Percentiles rank a stretch among this genome's conserved stretches.
These are phyloP conservation scores for Heliconius hortense DNA, from an alignment of 2,888 invertebrate genomes.

Conservation along the genomic window DNA sequence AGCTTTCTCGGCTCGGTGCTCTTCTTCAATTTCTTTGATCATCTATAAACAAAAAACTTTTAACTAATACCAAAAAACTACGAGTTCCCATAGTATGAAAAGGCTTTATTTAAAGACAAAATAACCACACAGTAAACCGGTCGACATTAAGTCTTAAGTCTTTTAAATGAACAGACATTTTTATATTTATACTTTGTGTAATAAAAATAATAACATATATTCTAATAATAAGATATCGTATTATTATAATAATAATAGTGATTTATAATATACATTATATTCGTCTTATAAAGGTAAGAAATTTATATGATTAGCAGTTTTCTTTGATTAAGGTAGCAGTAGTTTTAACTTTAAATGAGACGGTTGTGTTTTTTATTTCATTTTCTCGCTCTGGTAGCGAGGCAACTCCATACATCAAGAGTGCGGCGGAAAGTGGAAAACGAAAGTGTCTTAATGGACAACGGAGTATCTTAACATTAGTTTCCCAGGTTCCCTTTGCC, in stretches of 20 bases:
- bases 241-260: neutral
- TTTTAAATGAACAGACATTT: slow-evolving; percentile 8
- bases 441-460: too few relatives aligned
- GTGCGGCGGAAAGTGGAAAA: too few relatives aligned
- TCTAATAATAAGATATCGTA: neutral
- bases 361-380: too few relatives aligned
- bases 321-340: neutral
- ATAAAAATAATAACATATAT: neutral
- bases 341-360: too few relatives aligned
- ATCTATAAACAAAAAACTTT: neutral
- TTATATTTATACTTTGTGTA: neutral
- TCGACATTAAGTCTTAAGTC: slow-evolving; percentile 6
- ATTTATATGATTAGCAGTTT: neutral
- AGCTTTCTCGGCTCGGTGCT: too few relatives aligned
- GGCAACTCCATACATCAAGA: too few relatives aligned
- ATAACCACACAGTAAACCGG: neutral
- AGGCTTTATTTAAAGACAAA: neutral
- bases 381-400: too few relatives aligned
- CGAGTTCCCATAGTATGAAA: neutral
- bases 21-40: too few relatives aligned
- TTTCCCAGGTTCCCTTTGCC: too few relatives aligned
- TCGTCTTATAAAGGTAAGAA: neutral
- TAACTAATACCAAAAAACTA: neutral
- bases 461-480: too few relatives aligned
- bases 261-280: neutral